Conservation (phyloP, 1,140 invertebrate genomes). For the Cephus cinctus region DNA sequence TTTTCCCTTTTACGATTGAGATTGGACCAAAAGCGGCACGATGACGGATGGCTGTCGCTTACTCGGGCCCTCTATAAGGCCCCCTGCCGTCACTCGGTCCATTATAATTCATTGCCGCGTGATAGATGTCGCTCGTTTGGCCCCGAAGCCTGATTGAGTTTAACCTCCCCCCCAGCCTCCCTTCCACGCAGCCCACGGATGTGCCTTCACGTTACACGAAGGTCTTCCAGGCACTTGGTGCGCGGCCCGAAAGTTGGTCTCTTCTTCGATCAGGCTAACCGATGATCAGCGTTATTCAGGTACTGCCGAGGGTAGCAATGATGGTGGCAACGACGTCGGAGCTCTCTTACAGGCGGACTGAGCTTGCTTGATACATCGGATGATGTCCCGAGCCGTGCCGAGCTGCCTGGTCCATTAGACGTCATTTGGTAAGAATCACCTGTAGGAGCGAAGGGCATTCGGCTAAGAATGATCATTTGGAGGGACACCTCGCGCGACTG, state of each 20-base stretch:
- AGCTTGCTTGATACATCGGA: not conserved
- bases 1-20: not conserved
- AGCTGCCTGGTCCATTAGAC: slow-evolving; percentile 14
- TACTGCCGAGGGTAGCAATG: too few species aligned
- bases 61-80: slow-evolving; percentile 14
- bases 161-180: slow-evolving; percentile 13
- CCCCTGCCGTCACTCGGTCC: slow-evolving; percentile 19
- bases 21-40: slow-evolving; percentile 11
- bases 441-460: slow-evolving; percentile 21
- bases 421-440: slow-evolving; percentile 29
- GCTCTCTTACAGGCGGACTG: not conserved
- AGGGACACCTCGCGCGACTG: slow-evolving; percentile 28
- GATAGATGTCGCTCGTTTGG: slow-evolving; percentile 34
- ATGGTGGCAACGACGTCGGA: not conserved
- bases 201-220: not conserved
- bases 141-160: slow-evolving; percentile 30
- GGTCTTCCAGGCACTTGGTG: too few species aligned
- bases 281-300: too few species aligned
- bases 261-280: too few species aligned
- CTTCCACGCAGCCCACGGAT: not conserved
- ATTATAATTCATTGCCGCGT: slow-evolving; percentile 33
- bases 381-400: not conserved
- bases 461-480: slow-evolving; percentile 23
- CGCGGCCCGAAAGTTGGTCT: too few species aligned
- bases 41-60: slow-evolving; percentile 35